Evolutionary conservation across 2,113 vertebrate genomes (phyloP), one percentile per base, ranked within the genome.

Genomic region (Ursus arctos): DNA sequence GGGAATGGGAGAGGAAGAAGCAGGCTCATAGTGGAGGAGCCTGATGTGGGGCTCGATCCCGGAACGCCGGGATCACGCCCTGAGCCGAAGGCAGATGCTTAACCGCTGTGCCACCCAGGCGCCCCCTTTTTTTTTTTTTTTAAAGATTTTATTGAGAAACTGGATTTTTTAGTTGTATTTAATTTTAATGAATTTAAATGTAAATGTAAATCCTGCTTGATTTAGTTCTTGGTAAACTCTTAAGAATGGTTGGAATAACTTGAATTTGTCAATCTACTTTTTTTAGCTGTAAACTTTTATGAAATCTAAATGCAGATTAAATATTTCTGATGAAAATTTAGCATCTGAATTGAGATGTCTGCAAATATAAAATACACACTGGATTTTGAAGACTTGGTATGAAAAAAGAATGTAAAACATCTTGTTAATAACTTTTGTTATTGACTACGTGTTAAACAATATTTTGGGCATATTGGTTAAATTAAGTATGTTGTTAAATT

Each of bases 321-420:
- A 53, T 79, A 74, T 83, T 96, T 94, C 63, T 93, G n/a, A 57
- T 97, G 49, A 80, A 88, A 85, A 93, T 49, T 89, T 91, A 47
- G 10, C 36, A 19, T 28, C 72, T 63, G 63, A 79, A 89, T 88
- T 26, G 12, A 82, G 84, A 86, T 24, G 0, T 71, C 36, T 87
- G 7, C 36, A 67, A 63, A 72, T 89, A 8, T 89, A 55, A 97
- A 89, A 49, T n/a, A 86, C 14, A 55, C 4, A 40, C 16, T 82
- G 19, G 6, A 24, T 92, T 79, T 96, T 14, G 28, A 92, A 94
- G 55, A 92, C 36, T 77, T 49, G 83, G 24, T 28, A 55, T 91
- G 11, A 65, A n/a, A 40, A 84, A 65, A 90, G 40, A 95, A 81
- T 49, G 0, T 83, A 76, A 95, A 88, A 43, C 10, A 86, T 67